Conservation (phyloP, 2,113 vertebrate genomes). For the Andinoacara biseriatus region DNA sequence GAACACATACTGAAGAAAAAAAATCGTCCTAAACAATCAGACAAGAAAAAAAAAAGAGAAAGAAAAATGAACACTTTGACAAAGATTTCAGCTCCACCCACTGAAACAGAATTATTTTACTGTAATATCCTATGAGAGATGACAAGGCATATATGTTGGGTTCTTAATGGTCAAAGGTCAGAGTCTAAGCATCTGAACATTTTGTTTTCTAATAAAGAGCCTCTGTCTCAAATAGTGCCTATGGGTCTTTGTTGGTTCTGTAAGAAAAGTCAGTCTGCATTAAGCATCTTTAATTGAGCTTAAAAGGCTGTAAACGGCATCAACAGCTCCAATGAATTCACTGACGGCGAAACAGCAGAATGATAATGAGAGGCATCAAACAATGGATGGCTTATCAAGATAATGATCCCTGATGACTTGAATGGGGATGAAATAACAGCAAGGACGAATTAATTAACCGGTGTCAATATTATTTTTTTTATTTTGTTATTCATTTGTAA, state of each 20-base stretch:
- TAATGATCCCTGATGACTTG: conserved; percentile 33
- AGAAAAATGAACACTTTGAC: background rate
- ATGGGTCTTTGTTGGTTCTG: conserved; percentile 31
- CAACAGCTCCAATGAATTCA: conserved; percentile 60
- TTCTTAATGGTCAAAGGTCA: conserved; percentile 9
- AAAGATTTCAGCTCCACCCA: conserved; percentile 28
- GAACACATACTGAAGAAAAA: background rate
- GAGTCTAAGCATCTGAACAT: background rate
- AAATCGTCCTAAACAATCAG: background rate
- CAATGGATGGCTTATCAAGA: conserved; percentile 47
- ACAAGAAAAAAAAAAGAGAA: background rate
- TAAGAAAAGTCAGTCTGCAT: conserved; percentile 54
- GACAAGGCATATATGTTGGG: background rate
- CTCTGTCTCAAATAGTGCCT: conserved; percentile 3
- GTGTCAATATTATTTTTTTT: background rate
- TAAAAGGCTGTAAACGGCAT: conserved; percentile 75
- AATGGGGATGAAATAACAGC: conserved; percentile 31
- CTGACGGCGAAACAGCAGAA: conserved; percentile 39
- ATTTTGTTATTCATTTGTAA: conserved; percentile 5
- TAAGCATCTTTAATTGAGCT: conserved; percentile 71
- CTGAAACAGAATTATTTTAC: conserved; percentile 8
- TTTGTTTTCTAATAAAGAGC: background rate
- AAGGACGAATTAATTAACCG: conserved; percentile 21
- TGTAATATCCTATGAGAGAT: conserved; percentile 2
- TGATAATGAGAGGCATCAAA: conserved; percentile 63